phyloP scores from a whole-genome alignment of 1,140 invertebrate genomes.

The Sarcophaga bullata region DNA sequence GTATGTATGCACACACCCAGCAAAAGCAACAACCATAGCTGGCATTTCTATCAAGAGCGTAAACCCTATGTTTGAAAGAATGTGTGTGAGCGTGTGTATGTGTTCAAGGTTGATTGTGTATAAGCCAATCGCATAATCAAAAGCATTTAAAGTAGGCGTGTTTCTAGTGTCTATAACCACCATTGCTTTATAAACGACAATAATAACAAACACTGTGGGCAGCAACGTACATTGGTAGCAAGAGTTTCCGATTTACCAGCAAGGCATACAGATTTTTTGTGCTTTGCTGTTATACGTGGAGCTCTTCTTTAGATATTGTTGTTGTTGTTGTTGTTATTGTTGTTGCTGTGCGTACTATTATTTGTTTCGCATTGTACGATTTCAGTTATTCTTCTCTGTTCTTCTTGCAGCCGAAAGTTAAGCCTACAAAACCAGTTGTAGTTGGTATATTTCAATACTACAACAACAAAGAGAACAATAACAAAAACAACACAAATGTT shows the following conservation, averaged over 20 bases:
- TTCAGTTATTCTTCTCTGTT: too few relatives aligned
- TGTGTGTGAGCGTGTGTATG: too few relatives aligned
- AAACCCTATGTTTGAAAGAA: background rate
- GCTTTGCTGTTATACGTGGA: background rate
- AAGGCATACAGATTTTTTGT: too few relatives aligned
- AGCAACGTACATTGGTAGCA: too few relatives aligned
- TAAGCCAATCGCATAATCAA: slow-evolving; percentile 24
- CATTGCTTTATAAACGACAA: slow-evolving; percentile 20
- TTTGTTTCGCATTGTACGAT: too few relatives aligned
- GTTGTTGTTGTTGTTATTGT: too few relatives aligned
- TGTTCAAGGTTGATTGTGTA: background rate
- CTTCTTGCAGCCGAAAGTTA: too few relatives aligned
- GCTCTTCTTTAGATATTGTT: background rate
- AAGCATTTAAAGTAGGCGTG: slow-evolving; percentile 31
- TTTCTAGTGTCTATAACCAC: background rate
- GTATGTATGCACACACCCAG: background rate
- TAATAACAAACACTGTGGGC: background rate
- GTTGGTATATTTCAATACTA: background rate
- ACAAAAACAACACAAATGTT: slow-evolving; percentile 11
- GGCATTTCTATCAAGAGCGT: background rate
- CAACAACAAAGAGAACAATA: slow-evolving; percentile 23
- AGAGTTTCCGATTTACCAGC: too few relatives aligned
- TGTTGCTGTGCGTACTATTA: too few relatives aligned
- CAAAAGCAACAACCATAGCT: background rate
- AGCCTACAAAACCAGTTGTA: background rate